These are phyloP conservation scores for Nemapogon koenigi DNA, from an alignment of 2,888 invertebrate genomes.

Conservation along the genomic window DNA sequence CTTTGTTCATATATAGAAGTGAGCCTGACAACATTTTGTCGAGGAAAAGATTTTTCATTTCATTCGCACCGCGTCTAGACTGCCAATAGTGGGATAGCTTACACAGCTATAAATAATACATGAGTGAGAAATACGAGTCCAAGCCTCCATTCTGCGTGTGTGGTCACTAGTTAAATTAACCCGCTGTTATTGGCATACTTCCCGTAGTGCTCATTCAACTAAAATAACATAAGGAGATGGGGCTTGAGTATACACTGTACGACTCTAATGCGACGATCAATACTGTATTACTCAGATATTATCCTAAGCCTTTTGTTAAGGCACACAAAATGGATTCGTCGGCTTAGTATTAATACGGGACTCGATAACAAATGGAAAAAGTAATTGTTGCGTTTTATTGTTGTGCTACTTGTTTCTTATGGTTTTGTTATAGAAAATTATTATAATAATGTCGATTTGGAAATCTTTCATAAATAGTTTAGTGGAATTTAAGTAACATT, in stretches of 20 bases:
- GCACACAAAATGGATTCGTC: conserved; percentile 6
- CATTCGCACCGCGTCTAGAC: conserved; percentile 50
- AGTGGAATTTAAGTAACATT: too few relatives aligned
- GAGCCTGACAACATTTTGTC: conserved; percentile 2
- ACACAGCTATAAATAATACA: conserved; percentile 49
- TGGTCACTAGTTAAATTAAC: conserved; percentile 45
- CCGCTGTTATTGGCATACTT: conserved; percentile 51
- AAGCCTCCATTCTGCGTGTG: conserved; percentile 32
- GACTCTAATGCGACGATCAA: conserved; percentile 19
- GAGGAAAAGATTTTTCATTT: conserved; percentile 31
- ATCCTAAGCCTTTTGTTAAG: conserved; percentile 9
- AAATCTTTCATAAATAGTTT: too few relatives aligned
- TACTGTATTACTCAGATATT: conserved; percentile 12
- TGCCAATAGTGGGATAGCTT: conserved; percentile 43
- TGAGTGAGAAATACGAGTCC: conserved; percentile 49
- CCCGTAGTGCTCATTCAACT: conserved; percentile 29
- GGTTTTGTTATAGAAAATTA: too few relatives aligned
- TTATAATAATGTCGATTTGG: too few relatives aligned
- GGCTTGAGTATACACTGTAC: conserved; percentile 20
- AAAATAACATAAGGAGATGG: conserved; percentile 26
- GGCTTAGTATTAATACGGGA: conserved; percentile 2
- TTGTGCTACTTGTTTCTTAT: not conserved
- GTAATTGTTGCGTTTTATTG: conserved; percentile 1
- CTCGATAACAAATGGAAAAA: conserved; percentile 5
- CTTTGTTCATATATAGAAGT: too few relatives aligned